Evolutionary conservation across 2,888 invertebrate genomes (phyloP), one percentile per base, ranked within the genome.

Genomic region (Rhaphigaster nebulosa): DNA sequence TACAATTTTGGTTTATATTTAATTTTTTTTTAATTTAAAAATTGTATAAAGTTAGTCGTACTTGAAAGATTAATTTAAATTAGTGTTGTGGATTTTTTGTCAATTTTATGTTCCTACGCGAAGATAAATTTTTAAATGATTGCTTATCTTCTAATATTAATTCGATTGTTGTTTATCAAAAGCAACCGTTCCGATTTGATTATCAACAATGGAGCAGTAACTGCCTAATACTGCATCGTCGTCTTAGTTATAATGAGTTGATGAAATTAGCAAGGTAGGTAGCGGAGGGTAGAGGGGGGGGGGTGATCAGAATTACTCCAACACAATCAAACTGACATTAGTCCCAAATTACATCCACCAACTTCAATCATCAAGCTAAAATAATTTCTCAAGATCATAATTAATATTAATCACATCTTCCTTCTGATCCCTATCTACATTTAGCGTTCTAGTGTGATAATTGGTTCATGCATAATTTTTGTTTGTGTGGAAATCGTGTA

Each of bases 261-360:
- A 76, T 76, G 20, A 38, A 76, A 76, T 76, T 76, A 76, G 70
- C 18, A 5, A 18, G 34, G 5, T 3, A 38, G 70, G 38, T 29
- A 65, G 70, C 20, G 8, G 70, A 6, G 70, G 23, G 20, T 38
- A 38, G 20, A 23, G 2, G 34, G 10, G 38, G 2, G 34, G 10
- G 70, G 38, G 23, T 38, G 70, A 38, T 76, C 70, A 76, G 38
- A 38, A 76, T 76, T 76, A 76, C 34, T 8, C 34, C 4, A 76
- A 38, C 34, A 76, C 70, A 76, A 76, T 76, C 70, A 76, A 76
- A 76, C 70, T 76, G 70, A 76, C 70, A 76, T 76, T 76, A 76
- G 70, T 34, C 20, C 70, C 1, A 29, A 65, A 65, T 65, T 65
- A 65, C 65, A 65, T 65, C 65, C 65, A 34, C 70, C 38, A 76